Conservation (phyloP, 1,140 invertebrate genomes). For the Achatina immaculata region DNA sequence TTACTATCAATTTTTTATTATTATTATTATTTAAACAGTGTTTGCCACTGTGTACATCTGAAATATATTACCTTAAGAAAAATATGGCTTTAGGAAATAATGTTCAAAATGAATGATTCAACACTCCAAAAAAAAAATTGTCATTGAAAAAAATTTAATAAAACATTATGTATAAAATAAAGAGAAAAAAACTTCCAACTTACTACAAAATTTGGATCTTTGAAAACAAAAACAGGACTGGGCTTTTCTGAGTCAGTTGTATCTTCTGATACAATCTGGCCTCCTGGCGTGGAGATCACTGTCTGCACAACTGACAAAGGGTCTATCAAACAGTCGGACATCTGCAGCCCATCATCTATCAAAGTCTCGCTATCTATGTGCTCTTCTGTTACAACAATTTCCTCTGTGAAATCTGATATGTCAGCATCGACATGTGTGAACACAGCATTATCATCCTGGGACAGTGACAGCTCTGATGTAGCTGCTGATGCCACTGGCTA, state of each 20-base stretch:
- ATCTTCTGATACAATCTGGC: constrained; percentile 10
- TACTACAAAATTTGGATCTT: constrained; percentile 70
- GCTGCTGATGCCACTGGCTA: not conserved
- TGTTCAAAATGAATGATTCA: not conserved
- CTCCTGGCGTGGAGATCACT: not conserved
- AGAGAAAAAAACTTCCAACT: too few relatives aligned
- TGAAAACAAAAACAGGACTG: constrained; percentile 57
- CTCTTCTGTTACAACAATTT: constrained; percentile 32
- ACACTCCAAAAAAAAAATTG: not conserved
- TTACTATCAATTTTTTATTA: too few relatives aligned
- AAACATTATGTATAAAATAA: too few relatives aligned
- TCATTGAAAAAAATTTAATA: not conserved
- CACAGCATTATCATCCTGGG: not conserved
- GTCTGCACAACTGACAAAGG: not conserved
- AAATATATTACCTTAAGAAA: too few relatives aligned
- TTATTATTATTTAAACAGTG: too few relatives aligned
- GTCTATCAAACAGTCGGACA: constrained; percentile 1
- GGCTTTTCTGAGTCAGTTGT: constrained; percentile 44
- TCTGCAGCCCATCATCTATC: not conserved
- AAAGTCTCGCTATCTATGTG: constrained; percentile 9
- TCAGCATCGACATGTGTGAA: constrained; percentile 1
- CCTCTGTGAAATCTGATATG: constrained; percentile 22
- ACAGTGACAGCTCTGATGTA: not conserved
- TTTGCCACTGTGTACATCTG: too few relatives aligned
- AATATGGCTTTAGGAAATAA: too few relatives aligned